phyloP scores from a whole-genome alignment of 2,797 vertebrate species.

The Microcaecilia unicolor region DNA sequence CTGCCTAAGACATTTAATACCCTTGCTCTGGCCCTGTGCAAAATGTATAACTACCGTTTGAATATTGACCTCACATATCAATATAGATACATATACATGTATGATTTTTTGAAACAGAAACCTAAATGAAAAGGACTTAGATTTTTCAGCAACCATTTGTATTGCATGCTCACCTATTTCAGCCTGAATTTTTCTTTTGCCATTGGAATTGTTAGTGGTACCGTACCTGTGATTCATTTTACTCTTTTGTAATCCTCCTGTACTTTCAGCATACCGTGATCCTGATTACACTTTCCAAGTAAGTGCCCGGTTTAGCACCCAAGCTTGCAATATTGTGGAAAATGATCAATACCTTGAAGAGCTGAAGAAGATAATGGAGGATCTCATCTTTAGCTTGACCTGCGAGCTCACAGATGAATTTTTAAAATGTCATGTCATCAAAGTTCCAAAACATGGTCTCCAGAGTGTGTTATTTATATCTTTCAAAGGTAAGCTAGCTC shows the following conservation, averaged over 20 bases:
- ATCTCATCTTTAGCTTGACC: constrained; percentile 34
- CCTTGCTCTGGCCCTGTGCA: too few species aligned
- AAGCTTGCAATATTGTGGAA: constrained; percentile 12
- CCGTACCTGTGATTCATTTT: constrained; percentile 5
- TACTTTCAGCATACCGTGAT: constrained; percentile 45
- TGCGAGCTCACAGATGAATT: constrained; percentile 28
- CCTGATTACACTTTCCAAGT: constrained; percentile 45
- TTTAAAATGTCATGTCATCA: constrained; percentile 43
- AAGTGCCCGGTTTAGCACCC: constrained; percentile 38
- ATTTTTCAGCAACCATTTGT: too few species aligned
- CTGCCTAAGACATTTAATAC: too few species aligned
- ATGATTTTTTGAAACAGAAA: too few species aligned
- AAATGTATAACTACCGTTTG: too few species aligned
- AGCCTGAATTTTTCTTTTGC: too few species aligned
- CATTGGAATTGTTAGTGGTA: too few species aligned
- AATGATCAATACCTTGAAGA: constrained; percentile 32
- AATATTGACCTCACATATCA: too few species aligned
- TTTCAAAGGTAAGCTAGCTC: constrained; percentile 53
- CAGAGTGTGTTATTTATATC: constrained; percentile 39
- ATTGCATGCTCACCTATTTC: too few species aligned
- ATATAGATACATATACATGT: too few species aligned
- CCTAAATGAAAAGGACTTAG: too few species aligned
- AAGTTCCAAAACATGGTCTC: constrained; percentile 22
- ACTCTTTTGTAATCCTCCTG: neutral
- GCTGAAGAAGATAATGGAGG: constrained; percentile 27